A percentile compares a stretch with the other conserved stretches of the same genome.
phyloP scores from a whole-genome alignment of 2,888 invertebrate genomes.

The Amblyjoppa proteus region DNA sequence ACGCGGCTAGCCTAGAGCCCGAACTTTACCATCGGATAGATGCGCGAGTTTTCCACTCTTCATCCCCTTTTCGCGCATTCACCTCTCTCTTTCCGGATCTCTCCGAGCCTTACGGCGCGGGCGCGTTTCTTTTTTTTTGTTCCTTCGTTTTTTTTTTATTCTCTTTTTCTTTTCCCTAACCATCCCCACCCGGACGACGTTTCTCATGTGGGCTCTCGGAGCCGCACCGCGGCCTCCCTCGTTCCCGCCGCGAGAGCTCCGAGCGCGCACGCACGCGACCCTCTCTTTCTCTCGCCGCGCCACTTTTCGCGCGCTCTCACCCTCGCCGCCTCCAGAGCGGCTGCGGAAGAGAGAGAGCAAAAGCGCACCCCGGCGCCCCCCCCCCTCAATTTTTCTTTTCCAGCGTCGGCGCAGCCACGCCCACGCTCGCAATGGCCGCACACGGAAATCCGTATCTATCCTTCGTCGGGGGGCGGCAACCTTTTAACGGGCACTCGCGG shows the following conservation, averaged over 20 bases:
- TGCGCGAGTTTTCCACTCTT: slow-evolving; percentile 69
- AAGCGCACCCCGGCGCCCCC: slow-evolving; percentile 70
- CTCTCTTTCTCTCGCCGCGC: slow-evolving; percentile 34
- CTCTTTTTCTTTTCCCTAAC: slow-evolving; percentile 18
- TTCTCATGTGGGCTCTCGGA: slow-evolving; percentile 4
- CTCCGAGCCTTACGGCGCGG: slow-evolving; percentile 3
- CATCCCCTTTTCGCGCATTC: slow-evolving; percentile 64
- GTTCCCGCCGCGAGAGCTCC: slow-evolving; percentile 53
- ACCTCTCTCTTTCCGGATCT: slow-evolving; percentile 44
- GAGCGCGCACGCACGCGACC: slow-evolving; percentile 69
- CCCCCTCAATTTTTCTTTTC: slow-evolving; percentile 79
- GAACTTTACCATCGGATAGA: slow-evolving; percentile 64
- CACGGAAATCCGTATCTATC: slow-evolving; percentile 75
- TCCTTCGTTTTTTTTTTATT: not conserved
- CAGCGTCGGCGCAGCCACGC: slow-evolving; percentile 84
- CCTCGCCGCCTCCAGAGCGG: slow-evolving; percentile 65
- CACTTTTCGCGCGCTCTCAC: slow-evolving; percentile 60
- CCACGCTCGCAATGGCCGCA: slow-evolving; percentile 82
- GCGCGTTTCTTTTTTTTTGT: slow-evolving; percentile 23
- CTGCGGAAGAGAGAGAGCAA: slow-evolving; percentile 12
- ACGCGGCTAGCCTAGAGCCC: slow-evolving; percentile 32
- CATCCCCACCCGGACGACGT: slow-evolving; percentile 25
- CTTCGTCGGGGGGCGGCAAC: slow-evolving; percentile 78
- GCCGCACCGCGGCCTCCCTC: not conserved
- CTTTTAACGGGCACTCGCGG: slow-evolving; percentile 72